A percentile compares a stretch with the other conserved stretches of the same genome.
phyloP scores from a whole-genome alignment of 2,113 vertebrate genomes.

The Pseudorectes ferrugineus region DNA sequence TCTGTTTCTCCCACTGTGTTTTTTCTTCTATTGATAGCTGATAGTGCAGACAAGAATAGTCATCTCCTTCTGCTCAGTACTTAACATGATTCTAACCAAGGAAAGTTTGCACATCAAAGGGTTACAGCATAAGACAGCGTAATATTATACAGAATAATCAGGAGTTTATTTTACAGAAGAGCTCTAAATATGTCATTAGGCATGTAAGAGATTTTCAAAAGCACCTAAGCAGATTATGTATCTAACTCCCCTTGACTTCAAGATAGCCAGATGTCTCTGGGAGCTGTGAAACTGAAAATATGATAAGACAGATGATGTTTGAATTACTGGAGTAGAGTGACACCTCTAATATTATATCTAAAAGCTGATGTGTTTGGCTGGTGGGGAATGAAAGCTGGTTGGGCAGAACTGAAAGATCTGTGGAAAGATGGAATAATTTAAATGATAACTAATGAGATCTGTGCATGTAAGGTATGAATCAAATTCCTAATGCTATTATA shows the following conservation, averaged over 20 bases:
- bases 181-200: neutral
- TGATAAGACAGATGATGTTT: neutral
- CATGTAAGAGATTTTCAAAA: neutral
- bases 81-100: neutral
- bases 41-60: neutral
- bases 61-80: neutral
- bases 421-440: neutral
- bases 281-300: constrained; percentile 5
- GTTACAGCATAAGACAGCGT: neutral
- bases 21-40: neutral
- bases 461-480: neutral
- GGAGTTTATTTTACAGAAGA: neutral
- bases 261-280: neutral
- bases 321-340: neutral
- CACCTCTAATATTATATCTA: neutral
- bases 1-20: neutral
- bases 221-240: neutral
- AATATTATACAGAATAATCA: neutral
- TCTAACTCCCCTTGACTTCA: neutral
- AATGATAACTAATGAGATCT: neutral
- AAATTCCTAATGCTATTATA: neutral
- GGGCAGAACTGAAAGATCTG: neutral
- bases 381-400: neutral
- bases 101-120: neutral
- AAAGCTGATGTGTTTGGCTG: neutral